A percentile compares a stretch with the other conserved stretches of the same genome.
phyloP scores from a whole-genome alignment of 2,113 vertebrate genomes.

The Podilymbus podiceps region DNA sequence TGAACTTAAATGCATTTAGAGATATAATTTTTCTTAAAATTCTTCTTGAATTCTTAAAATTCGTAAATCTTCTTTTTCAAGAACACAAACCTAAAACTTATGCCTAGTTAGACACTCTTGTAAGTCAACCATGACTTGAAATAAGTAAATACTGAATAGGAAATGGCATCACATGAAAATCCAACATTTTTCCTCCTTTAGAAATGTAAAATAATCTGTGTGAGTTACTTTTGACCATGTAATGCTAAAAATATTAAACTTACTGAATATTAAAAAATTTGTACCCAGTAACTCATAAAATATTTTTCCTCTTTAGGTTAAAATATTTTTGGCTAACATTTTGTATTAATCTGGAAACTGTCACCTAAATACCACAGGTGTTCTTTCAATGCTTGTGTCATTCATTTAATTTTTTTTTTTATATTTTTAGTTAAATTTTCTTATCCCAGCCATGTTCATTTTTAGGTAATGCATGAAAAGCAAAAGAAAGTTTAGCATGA shows the following conservation, averaged over 20 bases:
- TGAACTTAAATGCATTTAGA: conserved; percentile 18
- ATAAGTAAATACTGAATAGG: background rate
- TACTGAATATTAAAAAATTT: background rate
- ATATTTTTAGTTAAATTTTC: background rate
- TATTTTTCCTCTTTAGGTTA: background rate
- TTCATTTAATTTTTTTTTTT: background rate
- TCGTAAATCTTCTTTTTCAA: background rate
- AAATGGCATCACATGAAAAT: background rate
- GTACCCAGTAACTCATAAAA: background rate
- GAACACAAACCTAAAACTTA: background rate
- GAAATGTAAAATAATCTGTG: background rate
- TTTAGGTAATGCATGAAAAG: background rate
- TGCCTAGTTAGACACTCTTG: background rate
- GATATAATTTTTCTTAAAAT: background rate
- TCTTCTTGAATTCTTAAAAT: background rate
- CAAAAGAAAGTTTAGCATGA: background rate
- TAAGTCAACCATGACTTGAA: background rate
- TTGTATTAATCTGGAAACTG: background rate
- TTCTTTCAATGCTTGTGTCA: background rate
- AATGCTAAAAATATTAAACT: background rate
- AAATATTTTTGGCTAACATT: background rate
- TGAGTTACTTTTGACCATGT: background rate
- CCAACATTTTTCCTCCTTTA: background rate
- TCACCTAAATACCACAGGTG: background rate
- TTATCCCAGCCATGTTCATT: background rate